Percentiles rank a stretch among this genome's conserved stretches.
Conservation (phyloP, 2,797 vertebrate species). For the Eutrigla gurnardus region DNA sequence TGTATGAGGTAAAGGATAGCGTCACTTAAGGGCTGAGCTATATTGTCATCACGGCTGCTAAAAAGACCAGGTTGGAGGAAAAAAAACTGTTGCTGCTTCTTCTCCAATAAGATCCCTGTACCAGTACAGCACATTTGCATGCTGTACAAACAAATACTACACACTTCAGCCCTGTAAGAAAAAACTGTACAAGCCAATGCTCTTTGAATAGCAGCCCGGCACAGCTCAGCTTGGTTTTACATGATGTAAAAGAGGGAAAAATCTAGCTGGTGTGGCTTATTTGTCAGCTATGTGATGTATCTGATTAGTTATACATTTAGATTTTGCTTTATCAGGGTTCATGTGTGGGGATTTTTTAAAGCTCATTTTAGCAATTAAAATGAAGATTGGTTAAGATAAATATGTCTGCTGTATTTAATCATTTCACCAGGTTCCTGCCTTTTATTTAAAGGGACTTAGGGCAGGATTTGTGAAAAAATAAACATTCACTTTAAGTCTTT, state of each 20-base stretch:
- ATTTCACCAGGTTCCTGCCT: neutral
- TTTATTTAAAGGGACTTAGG: neutral
- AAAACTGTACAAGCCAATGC: neutral
- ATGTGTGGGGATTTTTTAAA: neutral
- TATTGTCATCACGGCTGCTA: neutral
- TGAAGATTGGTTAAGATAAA: neutral
- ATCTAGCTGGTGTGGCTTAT: neutral
- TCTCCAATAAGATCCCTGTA: neutral
- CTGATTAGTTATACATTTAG: too few relatives aligned
- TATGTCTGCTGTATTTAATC: neutral
- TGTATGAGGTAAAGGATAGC: neutral
- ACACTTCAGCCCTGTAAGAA: neutral
- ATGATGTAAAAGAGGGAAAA: neutral
- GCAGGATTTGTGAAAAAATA: too few relatives aligned
- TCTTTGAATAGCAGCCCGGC: slow-evolving; percentile 4
- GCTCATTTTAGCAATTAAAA: neutral
- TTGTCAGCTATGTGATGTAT: neutral
- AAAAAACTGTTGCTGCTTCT: neutral
- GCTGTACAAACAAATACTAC: neutral
- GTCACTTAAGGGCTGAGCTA: neutral
- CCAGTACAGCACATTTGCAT: neutral
- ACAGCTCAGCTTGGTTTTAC: slow-evolving; percentile 6
- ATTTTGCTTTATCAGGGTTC: neutral
- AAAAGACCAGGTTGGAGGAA: neutral
- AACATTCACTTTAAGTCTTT: too few relatives aligned